Evolutionary conservation across 2,888 invertebrate species (phyloP).

Genomic region (Mystacides longicornis): DNA sequence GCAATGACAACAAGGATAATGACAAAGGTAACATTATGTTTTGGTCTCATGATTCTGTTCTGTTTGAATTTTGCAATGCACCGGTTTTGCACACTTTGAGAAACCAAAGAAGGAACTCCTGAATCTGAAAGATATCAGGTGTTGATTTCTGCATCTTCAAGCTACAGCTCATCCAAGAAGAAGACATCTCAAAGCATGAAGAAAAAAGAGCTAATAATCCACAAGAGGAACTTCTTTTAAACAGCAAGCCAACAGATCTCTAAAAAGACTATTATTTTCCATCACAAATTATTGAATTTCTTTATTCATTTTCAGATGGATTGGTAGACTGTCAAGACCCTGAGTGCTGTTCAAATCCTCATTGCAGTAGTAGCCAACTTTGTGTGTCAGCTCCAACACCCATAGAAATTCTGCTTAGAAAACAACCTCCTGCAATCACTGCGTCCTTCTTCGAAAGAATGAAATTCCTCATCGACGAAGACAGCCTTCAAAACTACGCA

Average conservation of each 20-base stretch:
- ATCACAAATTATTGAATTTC: neutral
- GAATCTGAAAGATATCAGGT: too few species aligned
- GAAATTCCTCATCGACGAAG: constrained; percentile 97
- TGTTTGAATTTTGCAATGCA: neutral
- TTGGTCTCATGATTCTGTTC: too few species aligned
- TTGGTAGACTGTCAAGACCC: constrained; percentile 97
- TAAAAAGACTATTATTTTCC: neutral
- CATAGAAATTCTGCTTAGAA: constrained; percentile 87
- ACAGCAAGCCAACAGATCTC: neutral
- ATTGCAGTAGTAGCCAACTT: constrained; percentile 78
- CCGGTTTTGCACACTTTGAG: too few species aligned
- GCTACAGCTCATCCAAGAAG: too few species aligned
- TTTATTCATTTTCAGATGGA: constrained; percentile 68
- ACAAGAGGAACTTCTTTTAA: too few species aligned
- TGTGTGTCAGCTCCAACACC: constrained; percentile 95
- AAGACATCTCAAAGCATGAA: too few species aligned
- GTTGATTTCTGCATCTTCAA: too few species aligned
- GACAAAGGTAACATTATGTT: constrained; percentile 71
- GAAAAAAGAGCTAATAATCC: too few species aligned
- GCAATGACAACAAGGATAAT: constrained; percentile 92
- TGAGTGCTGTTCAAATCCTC: constrained; percentile 84
- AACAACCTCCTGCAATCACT: constrained; percentile 93
- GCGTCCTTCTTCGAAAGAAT: constrained; percentile 97
- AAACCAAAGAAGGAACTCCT: too few species aligned
- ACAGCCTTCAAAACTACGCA: constrained; percentile 96